These are phyloP conservation scores for Alsophila aescularia DNA, from an alignment of 2,888 invertebrate genomes.

Conservation along the genomic window DNA sequence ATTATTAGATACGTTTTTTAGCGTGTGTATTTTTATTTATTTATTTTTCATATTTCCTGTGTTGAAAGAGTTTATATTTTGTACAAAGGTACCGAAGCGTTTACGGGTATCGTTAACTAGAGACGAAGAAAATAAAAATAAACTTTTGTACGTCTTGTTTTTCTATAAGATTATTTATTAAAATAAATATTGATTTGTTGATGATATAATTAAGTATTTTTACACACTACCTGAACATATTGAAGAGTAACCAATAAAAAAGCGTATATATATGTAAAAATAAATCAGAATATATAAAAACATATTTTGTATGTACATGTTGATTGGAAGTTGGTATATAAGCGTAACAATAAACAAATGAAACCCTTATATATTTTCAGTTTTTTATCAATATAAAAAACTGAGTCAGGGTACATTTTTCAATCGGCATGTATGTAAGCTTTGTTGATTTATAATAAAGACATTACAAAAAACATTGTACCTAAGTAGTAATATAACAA, in stretches of 20 bases:
- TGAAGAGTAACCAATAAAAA: slow-evolving; percentile 71
- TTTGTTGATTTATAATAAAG: slow-evolving; percentile 78
- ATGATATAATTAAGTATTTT: slow-evolving; percentile 79
- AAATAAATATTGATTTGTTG: slow-evolving; percentile 79
- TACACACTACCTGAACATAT: slow-evolving; percentile 81
- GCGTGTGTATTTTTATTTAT: slow-evolving; percentile 47
- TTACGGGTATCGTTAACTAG: slow-evolving; percentile 64
- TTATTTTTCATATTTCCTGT: slow-evolving; percentile 36
- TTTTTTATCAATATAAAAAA: slow-evolving; percentile 31
- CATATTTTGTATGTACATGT: slow-evolving; percentile 69
- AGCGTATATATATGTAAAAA: slow-evolving; percentile 71
- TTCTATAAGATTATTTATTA: slow-evolving; percentile 79
- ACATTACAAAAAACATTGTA: slow-evolving; percentile 74
- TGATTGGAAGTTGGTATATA: slow-evolving; percentile 50
- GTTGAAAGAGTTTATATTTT: slow-evolving; percentile 73
- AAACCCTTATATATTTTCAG: slow-evolving; percentile 23
- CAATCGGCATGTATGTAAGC: slow-evolving; percentile 60
- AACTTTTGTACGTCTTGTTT: slow-evolving; percentile 74
- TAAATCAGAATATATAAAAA: slow-evolving; percentile 73
- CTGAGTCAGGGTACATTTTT: slow-evolving; percentile 37
- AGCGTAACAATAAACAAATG: slow-evolving; percentile 18
- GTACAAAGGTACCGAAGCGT: slow-evolving; percentile 64
- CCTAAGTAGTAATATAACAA: slow-evolving; percentile 72
- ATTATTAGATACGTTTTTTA: slow-evolving; percentile 20
- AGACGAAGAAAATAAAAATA: slow-evolving; percentile 37